phyloP scores from a whole-genome alignment of 2,113 vertebrate genomes.

The Marmota flaviventris region DNA sequence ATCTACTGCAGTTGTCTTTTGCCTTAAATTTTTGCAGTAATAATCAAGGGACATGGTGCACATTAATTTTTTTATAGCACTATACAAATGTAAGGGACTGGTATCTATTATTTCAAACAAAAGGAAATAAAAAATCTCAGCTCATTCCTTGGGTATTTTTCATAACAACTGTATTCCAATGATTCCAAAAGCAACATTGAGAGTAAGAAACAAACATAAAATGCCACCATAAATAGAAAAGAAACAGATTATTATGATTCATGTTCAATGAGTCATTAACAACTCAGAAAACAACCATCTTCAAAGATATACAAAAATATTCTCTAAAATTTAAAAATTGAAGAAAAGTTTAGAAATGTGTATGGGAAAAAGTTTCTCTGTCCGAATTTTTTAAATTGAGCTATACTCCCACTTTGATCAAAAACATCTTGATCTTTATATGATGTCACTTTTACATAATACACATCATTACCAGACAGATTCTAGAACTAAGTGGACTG shows the following conservation, averaged over 20 bases:
- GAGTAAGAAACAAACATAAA: conserved; percentile 55
- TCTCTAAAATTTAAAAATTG: conserved; percentile 50
- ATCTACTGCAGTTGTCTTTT: background rate
- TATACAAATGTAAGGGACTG: background rate
- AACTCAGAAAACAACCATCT: conserved; percentile 55
- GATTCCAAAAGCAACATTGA: conserved; percentile 56
- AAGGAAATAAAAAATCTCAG: conserved; percentile 8
- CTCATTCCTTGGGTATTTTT: conserved; percentile 38
- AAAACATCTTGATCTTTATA: background rate
- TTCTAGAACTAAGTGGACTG: background rate
- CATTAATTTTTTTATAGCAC: background rate
- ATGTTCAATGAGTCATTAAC: conserved; percentile 73
- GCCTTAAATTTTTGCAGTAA: background rate
- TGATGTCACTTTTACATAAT: background rate
- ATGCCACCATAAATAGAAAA: conserved; percentile 55
- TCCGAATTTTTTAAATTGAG: background rate
- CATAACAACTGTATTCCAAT: conserved; percentile 30
- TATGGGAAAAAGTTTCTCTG: background rate
- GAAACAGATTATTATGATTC: conserved; percentile 68
- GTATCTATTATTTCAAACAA: conserved; percentile 25
- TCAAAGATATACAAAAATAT: conserved; percentile 30
- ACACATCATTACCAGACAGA: background rate
- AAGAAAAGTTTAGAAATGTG: background rate
- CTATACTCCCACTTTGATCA: conserved; percentile 31
- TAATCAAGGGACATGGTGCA: conserved; percentile 46